Evolutionary conservation across 2,113 vertebrate genomes (phyloP), one percentile per base, ranked within the genome.

Genomic region (Labeo rohita): DNA sequence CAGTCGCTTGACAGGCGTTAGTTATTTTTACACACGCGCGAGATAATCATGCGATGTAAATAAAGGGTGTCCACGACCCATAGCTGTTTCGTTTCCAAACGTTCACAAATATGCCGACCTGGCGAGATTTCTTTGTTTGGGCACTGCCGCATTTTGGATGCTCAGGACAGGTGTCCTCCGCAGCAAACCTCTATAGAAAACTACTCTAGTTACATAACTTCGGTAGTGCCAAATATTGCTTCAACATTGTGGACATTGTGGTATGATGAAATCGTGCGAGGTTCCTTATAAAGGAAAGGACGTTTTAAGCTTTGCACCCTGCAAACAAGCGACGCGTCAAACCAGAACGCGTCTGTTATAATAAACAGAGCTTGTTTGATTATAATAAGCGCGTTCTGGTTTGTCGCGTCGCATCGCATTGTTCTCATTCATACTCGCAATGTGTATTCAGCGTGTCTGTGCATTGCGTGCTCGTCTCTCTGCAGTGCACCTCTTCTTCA

Each of bases 141-240:
- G 59, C 49, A 49, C 28, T 73, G 36, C 65, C 61, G 52, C 76
- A 84, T 47, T 63, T 86, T 50, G 66, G 86, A 89, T 86, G 52
- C 56, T 84, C 39, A 76, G 61, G 81, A 88, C 81, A 77, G 76
- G 85, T 88, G 86, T 65, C 72, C 45, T 45, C 78, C 39, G 63
- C 84, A 72, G 76, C 84, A 75, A 28, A 63, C 66, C 52, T 81
- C 52, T 49, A 28, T 59, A 47, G n/a, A 70, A 54, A 70, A 43
- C 23, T 72, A 56, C 65, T 15, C 23, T 36, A 81, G 52, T 81
- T 74, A 73, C 66, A 81, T 86, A 74, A 80, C 66, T 72, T 63
- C 12, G 66, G 34, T 43, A 70, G 23, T 66, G 43, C 5, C 18
- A 80, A 8, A 66, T 18, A 65, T 49, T 61, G 21, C 11, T 80